These are phyloP conservation scores for Brotogeris chrysoptera DNA, from an alignment of 2,797 vertebrate species.

Conservation along the genomic window DNA sequence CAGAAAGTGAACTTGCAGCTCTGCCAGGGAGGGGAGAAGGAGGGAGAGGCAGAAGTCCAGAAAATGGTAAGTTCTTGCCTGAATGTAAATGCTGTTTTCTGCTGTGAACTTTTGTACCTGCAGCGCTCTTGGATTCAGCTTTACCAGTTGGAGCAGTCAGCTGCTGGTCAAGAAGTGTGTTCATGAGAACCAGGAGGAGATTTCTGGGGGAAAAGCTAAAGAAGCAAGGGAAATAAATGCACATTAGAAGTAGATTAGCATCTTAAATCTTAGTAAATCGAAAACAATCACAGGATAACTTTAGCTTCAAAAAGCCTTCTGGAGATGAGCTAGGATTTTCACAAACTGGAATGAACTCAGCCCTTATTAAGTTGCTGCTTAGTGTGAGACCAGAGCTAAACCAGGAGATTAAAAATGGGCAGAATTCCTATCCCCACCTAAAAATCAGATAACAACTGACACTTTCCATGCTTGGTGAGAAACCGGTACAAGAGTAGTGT, in stretches of 20 bases:
- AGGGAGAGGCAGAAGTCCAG: not conserved
- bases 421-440: not conserved
- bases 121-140: not conserved
- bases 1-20: not conserved
- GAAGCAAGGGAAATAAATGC: not conserved
- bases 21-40: not conserved
- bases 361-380: not conserved
- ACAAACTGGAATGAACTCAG: not conserved
- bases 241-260: not conserved
- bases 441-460: not conserved
- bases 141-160: not conserved
- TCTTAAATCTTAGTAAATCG: not conserved
- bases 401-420: not conserved
- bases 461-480: not conserved
- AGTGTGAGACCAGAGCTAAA: not conserved
- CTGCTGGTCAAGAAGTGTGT: not conserved
- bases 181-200: not conserved
- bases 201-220: not conserved
- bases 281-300: not conserved
- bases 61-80: not conserved
- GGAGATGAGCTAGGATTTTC: not conserved
- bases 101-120: constrained; percentile 48
- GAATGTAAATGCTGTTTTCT: not conserved
- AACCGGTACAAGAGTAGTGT: not conserved
- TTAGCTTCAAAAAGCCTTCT: not conserved